Evolutionary conservation across 2,888 invertebrate genomes (phyloP).

Genomic region (Achlya flavicornis): DNA sequence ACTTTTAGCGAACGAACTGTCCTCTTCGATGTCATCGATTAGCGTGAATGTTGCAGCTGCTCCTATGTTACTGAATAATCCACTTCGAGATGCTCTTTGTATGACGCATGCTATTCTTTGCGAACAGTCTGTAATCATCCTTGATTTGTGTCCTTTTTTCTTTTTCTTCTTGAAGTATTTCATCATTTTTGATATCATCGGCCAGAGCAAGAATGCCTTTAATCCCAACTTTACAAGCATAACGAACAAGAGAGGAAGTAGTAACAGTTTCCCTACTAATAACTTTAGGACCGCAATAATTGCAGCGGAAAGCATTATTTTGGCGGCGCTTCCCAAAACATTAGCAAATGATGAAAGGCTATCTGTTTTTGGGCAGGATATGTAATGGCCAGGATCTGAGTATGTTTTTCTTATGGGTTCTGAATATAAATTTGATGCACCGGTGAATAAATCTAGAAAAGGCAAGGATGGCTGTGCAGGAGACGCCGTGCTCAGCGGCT

Average conservation of each 20-base stretch:
- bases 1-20: conserved; percentile 67
- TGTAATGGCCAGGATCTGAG: conserved; percentile 56
- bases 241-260: conserved; percentile 67
- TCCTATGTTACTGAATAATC: conserved; percentile 70
- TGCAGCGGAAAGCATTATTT: conserved; percentile 75
- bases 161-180: conserved; percentile 76
- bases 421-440: conserved; percentile 66
- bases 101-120: conserved; percentile 73
- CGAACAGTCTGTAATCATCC: conserved; percentile 71
- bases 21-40: conserved; percentile 72
- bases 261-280: conserved; percentile 68
- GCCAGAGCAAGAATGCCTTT: conserved; percentile 74
- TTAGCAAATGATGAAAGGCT: conserved; percentile 70
- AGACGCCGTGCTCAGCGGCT: conserved; percentile 59
- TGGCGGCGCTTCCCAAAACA: conserved; percentile 72
- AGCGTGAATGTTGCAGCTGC: conserved; percentile 71
- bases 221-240: conserved; percentile 71
- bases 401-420: conserved; percentile 70
- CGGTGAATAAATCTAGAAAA: conserved; percentile 70
- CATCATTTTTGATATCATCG: conserved; percentile 73
- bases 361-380: conserved; percentile 69
- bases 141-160: conserved; percentile 64
- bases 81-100: conserved; percentile 56
- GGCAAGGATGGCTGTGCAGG: conserved; percentile 57
- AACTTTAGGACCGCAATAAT: conserved; percentile 71